phyloP scores from a whole-genome alignment of 1,140 invertebrate genomes.

The Asobara japonica region DNA sequence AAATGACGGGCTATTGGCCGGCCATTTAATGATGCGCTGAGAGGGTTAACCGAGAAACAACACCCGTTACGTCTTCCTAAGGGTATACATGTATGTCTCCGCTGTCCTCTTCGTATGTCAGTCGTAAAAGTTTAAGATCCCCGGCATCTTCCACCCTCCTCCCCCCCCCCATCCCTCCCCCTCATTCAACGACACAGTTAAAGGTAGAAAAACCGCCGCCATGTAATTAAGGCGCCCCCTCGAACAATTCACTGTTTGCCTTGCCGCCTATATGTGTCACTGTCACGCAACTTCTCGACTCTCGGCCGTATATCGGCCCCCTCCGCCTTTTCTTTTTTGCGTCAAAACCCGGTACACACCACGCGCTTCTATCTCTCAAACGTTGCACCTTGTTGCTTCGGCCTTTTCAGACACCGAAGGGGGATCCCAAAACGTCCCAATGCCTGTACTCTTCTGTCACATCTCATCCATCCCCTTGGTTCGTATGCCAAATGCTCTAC shows the following conservation, averaged over 20 bases:
- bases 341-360: not conserved
- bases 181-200: constrained; percentile 25
- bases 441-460: not conserved
- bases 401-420: not conserved
- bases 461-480: constrained; percentile 15
- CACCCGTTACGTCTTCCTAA: not conserved
- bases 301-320: constrained; percentile 36
- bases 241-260: constrained; percentile 56
- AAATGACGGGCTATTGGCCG: not conserved
- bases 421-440: constrained; percentile 20
- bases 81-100: constrained; percentile 35
- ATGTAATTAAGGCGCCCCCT: constrained; percentile 57
- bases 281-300: constrained; percentile 50
- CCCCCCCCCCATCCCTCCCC: constrained; percentile 19
- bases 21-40: not conserved
- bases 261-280: constrained; percentile 60
- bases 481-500: too few species aligned
- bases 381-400: constrained; percentile 7
- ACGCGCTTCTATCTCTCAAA: not conserved
- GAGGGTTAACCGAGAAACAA: constrained; percentile 13
- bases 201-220: constrained; percentile 44
- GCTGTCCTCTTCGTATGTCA: constrained; percentile 40
- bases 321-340: constrained; percentile 40
- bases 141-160: too few species aligned
- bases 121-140: constrained; percentile 42